phyloP scores from a whole-genome alignment of 2,797 vertebrate genomes.

The Clarias fuscus region DNA sequence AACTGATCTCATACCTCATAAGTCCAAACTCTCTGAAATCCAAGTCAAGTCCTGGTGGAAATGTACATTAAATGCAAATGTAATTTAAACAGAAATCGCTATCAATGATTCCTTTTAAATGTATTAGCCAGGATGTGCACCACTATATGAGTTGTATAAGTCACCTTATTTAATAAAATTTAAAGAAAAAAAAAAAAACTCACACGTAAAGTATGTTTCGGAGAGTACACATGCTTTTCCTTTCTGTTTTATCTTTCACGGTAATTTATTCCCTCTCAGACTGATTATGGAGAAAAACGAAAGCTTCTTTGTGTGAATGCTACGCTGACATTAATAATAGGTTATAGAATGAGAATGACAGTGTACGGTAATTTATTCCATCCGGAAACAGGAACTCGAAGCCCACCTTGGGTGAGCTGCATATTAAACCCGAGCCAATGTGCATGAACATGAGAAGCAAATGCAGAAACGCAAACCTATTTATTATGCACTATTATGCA shows the following conservation, averaged over 20 bases:
- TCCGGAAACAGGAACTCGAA: conserved; percentile 41
- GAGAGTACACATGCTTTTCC: neutral
- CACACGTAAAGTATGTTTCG: too few species aligned
- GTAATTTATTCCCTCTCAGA: neutral
- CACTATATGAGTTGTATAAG: neutral
- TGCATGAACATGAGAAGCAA: neutral
- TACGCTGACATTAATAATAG: conserved; percentile 39
- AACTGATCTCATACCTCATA: neutral
- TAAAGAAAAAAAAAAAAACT: neutral
- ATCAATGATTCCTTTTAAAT: neutral
- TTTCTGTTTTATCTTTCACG: neutral
- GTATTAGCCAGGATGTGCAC: neutral
- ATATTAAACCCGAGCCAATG: conserved; percentile 34
- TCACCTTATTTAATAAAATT: neutral
- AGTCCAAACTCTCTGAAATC: neutral
- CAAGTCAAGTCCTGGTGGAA: neutral
- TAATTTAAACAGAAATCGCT: neutral
- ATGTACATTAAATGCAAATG: neutral
- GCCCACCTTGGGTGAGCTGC: conserved; percentile 33
- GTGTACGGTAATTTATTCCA: conserved; percentile 30
- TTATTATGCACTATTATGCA: conserved; percentile 22
- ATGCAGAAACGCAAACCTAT: neutral
- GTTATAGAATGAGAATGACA: conserved; percentile 8
- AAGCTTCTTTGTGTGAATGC: neutral
- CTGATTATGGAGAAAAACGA: conserved; percentile 6